A percentile compares a stretch with the other conserved stretches of the same genome.
Evolutionary conservation across 2,888 invertebrate species (phyloP).

Genomic region (Lasioglossum zephyrum): DNA sequence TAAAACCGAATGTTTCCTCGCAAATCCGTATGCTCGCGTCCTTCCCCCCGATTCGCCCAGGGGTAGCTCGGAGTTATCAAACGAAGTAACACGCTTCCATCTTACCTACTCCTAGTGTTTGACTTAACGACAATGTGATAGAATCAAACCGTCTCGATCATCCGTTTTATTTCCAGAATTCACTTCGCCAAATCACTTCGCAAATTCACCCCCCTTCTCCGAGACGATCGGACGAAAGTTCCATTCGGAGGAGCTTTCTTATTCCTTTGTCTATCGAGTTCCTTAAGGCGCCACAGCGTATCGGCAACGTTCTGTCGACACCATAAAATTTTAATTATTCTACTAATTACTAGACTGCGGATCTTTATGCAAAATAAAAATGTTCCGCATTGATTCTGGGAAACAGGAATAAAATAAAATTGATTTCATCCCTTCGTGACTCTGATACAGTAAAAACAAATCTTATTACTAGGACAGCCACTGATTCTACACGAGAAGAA

Average conservation of each 20-base stretch:
- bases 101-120: conserved; percentile 33
- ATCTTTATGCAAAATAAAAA: too few relatives aligned
- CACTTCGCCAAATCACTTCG: conserved; percentile 38
- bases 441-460: too few relatives aligned
- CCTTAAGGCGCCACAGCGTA: neutral
- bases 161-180: conserved; percentile 43
- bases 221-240: conserved; percentile 9
- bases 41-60: conserved; percentile 10
- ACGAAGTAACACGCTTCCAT: conserved; percentile 59
- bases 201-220: conserved; percentile 30
- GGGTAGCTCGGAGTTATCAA: conserved; percentile 56
- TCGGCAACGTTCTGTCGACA: neutral
- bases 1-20: conserved; percentile 69
- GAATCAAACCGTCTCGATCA: conserved; percentile 56
- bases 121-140: conserved; percentile 59
- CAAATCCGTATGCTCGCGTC: conserved; percentile 66
- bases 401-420: too few relatives aligned
- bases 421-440: too few relatives aligned
- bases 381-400: too few relatives aligned
- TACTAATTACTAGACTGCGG: neutral
- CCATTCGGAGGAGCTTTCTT: neutral
- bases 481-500: too few relatives aligned
- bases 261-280: neutral
- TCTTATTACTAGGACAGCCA: too few relatives aligned
- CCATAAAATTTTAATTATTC: neutral